Evolutionary conservation across 2,113 vertebrate species (phyloP).

Genomic region (Bubalus kerabau): DNA sequence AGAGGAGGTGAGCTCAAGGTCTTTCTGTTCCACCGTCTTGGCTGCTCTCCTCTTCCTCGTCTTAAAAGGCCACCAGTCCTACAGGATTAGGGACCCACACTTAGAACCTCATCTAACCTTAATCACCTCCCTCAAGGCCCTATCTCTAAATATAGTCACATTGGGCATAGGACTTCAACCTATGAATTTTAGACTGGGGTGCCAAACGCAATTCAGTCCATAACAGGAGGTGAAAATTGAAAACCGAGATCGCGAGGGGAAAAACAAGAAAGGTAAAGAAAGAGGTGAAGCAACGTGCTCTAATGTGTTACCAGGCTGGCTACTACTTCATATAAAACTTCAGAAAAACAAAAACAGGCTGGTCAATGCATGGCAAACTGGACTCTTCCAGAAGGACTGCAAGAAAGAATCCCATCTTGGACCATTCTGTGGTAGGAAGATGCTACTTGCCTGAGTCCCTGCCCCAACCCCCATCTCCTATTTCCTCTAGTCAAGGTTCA

Average conservation of each 20-base stretch:
- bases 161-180: neutral
- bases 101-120: neutral
- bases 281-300: neutral
- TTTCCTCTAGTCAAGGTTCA: neutral
- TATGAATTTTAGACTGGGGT: neutral
- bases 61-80: neutral
- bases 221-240: neutral
- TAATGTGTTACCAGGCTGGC: neutral
- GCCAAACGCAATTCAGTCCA: neutral
- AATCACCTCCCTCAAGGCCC: neutral
- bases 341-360: neutral
- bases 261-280: neutral
- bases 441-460: neutral
- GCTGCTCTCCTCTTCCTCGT: neutral
- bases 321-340: neutral
- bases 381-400: neutral
- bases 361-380: neutral
- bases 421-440: neutral
- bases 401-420: neutral
- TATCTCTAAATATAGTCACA: neutral
- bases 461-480: neutral
- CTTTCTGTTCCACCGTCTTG: neutral
- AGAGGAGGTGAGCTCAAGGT: neutral
- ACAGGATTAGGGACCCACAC: neutral
- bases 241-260: neutral